Conservation (phyloP, 2,797 vertebrate genomes). For the Sebastes miniatus region DNA sequence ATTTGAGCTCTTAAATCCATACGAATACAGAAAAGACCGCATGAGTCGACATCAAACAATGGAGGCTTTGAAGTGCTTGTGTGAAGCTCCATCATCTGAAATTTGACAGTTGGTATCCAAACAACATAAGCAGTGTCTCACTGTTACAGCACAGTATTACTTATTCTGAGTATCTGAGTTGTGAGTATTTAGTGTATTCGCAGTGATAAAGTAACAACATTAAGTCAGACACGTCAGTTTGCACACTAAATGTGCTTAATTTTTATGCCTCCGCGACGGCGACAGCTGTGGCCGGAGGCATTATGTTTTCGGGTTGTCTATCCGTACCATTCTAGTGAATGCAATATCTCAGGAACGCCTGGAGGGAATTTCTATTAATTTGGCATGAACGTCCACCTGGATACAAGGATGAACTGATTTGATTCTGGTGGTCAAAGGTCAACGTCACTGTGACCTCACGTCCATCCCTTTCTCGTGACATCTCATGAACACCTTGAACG, state of each 20-base stretch:
- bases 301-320: too few relatives aligned
- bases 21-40: not conserved
- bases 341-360: too few relatives aligned
- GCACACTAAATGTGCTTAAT: not conserved
- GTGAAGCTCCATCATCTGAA: constrained; percentile 2
- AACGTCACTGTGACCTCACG: too few relatives aligned
- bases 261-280: too few relatives aligned
- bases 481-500: fast-evolving
- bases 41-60: not conserved
- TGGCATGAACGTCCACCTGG: too few relatives aligned
- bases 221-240: not conserved
- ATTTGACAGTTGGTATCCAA: constrained; percentile 10
- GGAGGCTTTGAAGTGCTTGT: not conserved
- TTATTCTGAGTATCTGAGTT: not conserved
- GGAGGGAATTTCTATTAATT: too few relatives aligned
- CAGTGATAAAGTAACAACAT: not conserved
- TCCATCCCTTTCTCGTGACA: too few relatives aligned
- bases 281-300: too few relatives aligned
- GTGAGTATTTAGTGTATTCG: not conserved
- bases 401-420: too few relatives aligned
- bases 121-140: not conserved
- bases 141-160: not conserved
- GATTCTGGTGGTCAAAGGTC: too few relatives aligned
- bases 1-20: not conserved
- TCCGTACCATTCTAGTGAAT: too few relatives aligned